Conservation (phyloP, 2,888 invertebrate genomes). For the Homarus gammarus region DNA sequence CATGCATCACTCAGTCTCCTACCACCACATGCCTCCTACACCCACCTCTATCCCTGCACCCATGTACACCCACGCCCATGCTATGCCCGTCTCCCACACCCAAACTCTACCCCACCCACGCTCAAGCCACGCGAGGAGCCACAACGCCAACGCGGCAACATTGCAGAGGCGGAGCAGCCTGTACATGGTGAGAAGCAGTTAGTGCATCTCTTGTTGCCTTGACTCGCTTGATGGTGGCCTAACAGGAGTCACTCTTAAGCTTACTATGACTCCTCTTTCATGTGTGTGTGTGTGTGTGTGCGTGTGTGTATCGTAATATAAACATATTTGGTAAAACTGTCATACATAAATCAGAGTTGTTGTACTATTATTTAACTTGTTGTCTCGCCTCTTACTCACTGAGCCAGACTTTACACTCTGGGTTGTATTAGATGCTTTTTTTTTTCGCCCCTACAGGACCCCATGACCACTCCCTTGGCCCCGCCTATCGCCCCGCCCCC, state of each 20-base stretch:
- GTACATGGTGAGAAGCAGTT: constrained; percentile 65
- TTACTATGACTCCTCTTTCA: no score
- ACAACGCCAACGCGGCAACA: constrained; percentile 67
- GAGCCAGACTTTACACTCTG: background rate
- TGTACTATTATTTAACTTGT: background rate
- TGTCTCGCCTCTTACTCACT: no score
- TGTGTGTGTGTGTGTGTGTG: constrained; percentile 26
- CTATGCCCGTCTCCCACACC: constrained; percentile 64
- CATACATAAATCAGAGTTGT: background rate
- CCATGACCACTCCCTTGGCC: constrained; percentile 66
- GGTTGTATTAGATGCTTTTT: no score
- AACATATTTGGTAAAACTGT: no score
- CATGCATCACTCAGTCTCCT: constrained; percentile 58
- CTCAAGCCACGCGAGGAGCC: constrained; percentile 57
- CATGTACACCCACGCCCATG: constrained; percentile 58
- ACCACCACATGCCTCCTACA: constrained; percentile 52
- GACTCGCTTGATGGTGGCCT: background rate
- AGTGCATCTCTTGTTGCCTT: background rate
- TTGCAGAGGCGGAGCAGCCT: constrained; percentile 71
- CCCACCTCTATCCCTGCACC: constrained; percentile 27
- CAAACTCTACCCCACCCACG: constrained; percentile 74
- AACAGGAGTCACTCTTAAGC: no score
- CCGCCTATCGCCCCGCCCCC: constrained; percentile 71
- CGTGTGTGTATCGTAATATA: background rate
- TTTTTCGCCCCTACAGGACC: constrained; percentile 49